Conservation (phyloP, 2,797 vertebrate genomes). For the Sarcophilus harrisii region DNA sequence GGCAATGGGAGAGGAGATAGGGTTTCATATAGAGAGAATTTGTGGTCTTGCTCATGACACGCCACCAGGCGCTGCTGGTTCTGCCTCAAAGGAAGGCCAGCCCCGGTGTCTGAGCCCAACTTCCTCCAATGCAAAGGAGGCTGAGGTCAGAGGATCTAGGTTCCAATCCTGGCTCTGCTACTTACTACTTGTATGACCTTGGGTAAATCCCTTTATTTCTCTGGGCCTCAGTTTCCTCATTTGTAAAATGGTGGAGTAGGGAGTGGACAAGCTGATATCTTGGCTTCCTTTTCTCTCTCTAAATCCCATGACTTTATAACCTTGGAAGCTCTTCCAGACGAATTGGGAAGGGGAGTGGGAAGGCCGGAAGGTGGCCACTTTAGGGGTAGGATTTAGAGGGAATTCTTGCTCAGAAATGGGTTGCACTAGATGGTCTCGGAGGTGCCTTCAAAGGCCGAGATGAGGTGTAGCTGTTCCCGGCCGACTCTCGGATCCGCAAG, state of each 20-base stretch:
- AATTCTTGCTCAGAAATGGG: background rate
- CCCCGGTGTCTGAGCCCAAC: background rate
- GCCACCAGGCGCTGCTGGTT: background rate
- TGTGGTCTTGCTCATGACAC: background rate
- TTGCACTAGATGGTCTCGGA: background rate
- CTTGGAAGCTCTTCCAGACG: background rate
- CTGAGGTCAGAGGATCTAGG: background rate
- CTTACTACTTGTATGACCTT: slow-evolving; percentile 8
- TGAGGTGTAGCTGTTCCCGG: background rate
- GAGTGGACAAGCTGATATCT: background rate
- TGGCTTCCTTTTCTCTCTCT: background rate
- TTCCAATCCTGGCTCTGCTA: slow-evolving; percentile 4
- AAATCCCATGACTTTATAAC: background rate
- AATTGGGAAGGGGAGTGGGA: background rate
- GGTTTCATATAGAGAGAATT: background rate
- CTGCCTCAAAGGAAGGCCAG: background rate
- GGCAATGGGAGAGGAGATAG: background rate
- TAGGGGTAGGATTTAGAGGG: background rate
- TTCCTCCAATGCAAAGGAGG: background rate
- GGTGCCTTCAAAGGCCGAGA: background rate
- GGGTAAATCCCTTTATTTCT: slow-evolving; percentile 1
- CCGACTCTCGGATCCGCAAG: background rate
- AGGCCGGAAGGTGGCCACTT: background rate
- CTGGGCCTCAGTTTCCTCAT: background rate
- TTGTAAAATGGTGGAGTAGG: background rate